Base-by-base conservation (phyloP, 37 sponge, comb jelly and placozoan genomes). In the Aplysina aerophoba region DNA sequence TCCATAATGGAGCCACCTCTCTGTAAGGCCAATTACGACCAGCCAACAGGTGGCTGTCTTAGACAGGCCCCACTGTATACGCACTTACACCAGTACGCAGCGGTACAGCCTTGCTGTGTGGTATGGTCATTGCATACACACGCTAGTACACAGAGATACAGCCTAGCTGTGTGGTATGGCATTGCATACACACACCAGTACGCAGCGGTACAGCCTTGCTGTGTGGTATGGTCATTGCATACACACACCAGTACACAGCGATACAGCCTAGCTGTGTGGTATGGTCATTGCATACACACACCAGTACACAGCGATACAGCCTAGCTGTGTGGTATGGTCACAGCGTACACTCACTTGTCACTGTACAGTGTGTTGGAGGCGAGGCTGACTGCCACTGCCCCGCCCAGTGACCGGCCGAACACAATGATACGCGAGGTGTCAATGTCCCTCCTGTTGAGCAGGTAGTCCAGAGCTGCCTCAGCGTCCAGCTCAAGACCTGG, bases 351-450 rank as follows among this genome's bases (percentile, higher is more conserved):
- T 87, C 38, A 89, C 95, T 94, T 90, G 90, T 94, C 88, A 30
- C 69, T 78, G 79, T 98, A 88, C 0, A 80, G 31, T 40, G 66
- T 74, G 27, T 90, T 69, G 24, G 95, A 91, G 0, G 94, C 92
- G 8, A 99, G 88, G 79, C 97, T 84, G 17, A 95, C 88, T 8
- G 97, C 99, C 22, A 99, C 96, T 22, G 97, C 97, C 44, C 99
- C 99, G 0, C 99, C 99, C 68, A 95, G 84, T 8, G 97, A 94
- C 21, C 97, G 69, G 20, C 97, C 97, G 90, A 95, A 98, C 33
- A 98, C 85, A 62, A 99, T 91, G 31, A 99, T 97, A 84, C 93
- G 93, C 59, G 81, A 61, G 36, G 33, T 74, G 61, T 99, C 97
- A 53, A 99, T 97, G 73, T 99, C 99, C 24, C 84, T 79, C 35